phyloP scores from a whole-genome alignment of 2,888 invertebrate genomes.

The Xiphydria camelus region DNA sequence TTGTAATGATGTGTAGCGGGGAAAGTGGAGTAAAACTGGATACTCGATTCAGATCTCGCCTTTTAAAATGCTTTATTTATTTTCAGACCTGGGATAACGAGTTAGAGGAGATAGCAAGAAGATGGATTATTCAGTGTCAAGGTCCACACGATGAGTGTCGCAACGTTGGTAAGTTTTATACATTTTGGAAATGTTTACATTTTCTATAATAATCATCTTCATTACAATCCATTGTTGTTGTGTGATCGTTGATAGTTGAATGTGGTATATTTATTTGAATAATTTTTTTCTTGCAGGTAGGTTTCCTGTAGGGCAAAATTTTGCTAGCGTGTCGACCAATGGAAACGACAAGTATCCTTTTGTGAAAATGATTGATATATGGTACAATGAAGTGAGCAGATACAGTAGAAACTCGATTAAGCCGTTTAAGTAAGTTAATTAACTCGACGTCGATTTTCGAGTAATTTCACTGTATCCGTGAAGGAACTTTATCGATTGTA shows the following conservation, averaged over 20 bases:
- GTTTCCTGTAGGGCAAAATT: slow-evolving; percentile 56
- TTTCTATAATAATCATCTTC: too few relatives aligned
- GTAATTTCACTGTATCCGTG: too few relatives aligned
- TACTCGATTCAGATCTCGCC: too few relatives aligned
- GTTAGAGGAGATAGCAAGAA: slow-evolving; percentile 53
- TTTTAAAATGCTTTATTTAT: too few relatives aligned
- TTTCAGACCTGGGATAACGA: slow-evolving; percentile 48
- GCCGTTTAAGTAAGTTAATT: slow-evolving; percentile 11
- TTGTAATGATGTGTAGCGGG: too few relatives aligned
- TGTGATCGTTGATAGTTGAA: not conserved
- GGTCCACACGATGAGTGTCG: slow-evolving; percentile 54
- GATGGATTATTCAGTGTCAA: slow-evolving; percentile 58
- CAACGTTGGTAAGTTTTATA: slow-evolving; percentile 40
- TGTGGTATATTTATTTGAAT: not conserved
- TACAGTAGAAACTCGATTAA: slow-evolving; percentile 26
- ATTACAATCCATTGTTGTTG: not conserved
- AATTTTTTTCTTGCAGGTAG: slow-evolving; percentile 25
- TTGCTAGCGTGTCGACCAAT: slow-evolving; percentile 32
- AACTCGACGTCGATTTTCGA: too few relatives aligned
- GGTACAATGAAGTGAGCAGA: slow-evolving; percentile 53
- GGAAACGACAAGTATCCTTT: not conserved
- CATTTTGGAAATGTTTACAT: too few relatives aligned
- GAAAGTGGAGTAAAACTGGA: too few relatives aligned
- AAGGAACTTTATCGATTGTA: too few relatives aligned
- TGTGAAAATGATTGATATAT: slow-evolving; percentile 32